These are phyloP conservation scores for Drosophila putrida DNA, from an alignment of 2,888 invertebrate genomes.

Conservation along the genomic window DNA sequence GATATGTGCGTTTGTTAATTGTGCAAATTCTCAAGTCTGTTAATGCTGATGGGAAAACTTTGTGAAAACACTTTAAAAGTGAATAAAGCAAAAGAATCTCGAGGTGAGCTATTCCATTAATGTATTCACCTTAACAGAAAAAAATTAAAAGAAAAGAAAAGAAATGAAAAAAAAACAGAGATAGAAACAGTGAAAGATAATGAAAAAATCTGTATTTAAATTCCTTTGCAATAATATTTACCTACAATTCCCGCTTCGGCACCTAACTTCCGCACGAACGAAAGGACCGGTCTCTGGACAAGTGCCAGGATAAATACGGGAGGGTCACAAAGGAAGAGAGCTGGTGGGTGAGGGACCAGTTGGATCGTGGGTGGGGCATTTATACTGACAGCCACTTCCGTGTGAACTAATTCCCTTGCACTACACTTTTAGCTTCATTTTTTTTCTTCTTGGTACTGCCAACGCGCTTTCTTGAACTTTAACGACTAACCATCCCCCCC, in stretches of 20 bases:
- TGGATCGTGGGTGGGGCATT: neutral
- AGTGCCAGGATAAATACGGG: slow-evolving; percentile 13
- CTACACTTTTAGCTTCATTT: slow-evolving; percentile 38
- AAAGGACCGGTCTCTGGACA: slow-evolving; percentile 26
- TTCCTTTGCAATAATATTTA: slow-evolving; percentile 77
- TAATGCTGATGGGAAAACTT: slow-evolving; percentile 1
- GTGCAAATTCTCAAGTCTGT: neutral
- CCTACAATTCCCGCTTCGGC: slow-evolving; percentile 75
- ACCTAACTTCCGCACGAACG: slow-evolving; percentile 75
- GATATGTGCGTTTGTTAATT: slow-evolving; percentile 13
- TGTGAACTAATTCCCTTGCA: slow-evolving; percentile 79
- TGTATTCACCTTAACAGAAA: slow-evolving; percentile 28
- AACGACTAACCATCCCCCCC: slow-evolving; percentile 44
- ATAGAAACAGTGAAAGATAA: slow-evolving; percentile 42
- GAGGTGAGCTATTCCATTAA: slow-evolving; percentile 53
- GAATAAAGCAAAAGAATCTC: slow-evolving; percentile 7
- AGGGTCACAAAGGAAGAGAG: neutral
- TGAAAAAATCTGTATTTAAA: slow-evolving; percentile 75
- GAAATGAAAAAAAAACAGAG: slow-evolving; percentile 1
- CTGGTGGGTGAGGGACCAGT: slow-evolving; percentile 1
- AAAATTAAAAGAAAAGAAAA: neutral
- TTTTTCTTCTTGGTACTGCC: slow-evolving; percentile 19
- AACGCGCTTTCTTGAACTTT: slow-evolving; percentile 66
- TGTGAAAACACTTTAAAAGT: slow-evolving; percentile 2
- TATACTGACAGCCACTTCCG: slow-evolving; percentile 67